Evolutionary conservation across 2,113 vertebrate genomes (phyloP).

Genomic region (Halichoerus grypus): DNA sequence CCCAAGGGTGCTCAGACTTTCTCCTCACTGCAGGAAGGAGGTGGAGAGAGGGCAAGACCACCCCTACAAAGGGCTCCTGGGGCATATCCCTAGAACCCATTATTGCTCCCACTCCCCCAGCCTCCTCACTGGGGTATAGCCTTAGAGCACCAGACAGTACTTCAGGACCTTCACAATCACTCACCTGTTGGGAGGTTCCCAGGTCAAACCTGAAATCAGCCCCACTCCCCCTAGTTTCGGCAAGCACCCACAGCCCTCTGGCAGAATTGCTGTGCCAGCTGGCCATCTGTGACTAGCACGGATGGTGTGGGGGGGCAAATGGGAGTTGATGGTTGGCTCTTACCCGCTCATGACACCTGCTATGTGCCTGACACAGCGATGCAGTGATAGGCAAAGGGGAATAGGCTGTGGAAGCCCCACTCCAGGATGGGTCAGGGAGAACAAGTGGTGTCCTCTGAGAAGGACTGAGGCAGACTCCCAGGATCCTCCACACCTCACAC

Average conservation of each 20-base stretch:
- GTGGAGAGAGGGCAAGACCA: neutral
- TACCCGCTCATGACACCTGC: neutral
- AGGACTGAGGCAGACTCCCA: neutral
- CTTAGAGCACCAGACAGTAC: neutral
- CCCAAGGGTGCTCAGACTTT: neutral
- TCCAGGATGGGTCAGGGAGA: neutral
- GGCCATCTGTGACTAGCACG: neutral
- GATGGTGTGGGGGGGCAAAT: no score
- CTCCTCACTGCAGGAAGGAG: neutral
- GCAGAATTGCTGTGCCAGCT: neutral
- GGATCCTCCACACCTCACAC: neutral
- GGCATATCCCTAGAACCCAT: neutral
- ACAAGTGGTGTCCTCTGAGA: no score
- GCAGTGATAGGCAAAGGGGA: no score
- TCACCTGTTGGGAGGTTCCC: neutral
- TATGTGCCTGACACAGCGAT: neutral
- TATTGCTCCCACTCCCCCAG: neutral
- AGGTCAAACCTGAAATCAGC: neutral
- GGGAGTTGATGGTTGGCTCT: neutral
- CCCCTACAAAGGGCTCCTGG: neutral
- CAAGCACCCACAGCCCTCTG: neutral
- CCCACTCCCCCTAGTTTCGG: fast-evolving
- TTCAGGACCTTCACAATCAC: neutral
- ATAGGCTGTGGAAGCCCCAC: neutral
- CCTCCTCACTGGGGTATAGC: neutral